A percentile compares a stretch with the other conserved stretches of the same genome.
phyloP scores from a whole-genome alignment of 2,888 invertebrate genomes.

The Sepioteuthis lessoniana region DNA sequence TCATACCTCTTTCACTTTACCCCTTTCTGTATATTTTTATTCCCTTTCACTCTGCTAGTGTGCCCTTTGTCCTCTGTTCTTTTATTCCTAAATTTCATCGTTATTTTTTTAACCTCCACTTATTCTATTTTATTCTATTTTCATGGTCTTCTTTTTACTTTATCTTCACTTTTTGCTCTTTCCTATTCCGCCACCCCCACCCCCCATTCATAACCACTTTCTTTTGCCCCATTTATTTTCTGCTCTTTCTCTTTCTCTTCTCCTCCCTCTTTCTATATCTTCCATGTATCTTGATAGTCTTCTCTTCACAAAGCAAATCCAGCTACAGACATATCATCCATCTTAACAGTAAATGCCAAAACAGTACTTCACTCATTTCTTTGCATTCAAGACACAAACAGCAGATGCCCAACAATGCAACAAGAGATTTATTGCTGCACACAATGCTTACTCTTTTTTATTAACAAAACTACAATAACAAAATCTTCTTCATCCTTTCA shows the following conservation, averaged over 20 bases:
- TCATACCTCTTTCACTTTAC: background rate
- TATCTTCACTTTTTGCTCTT: background rate
- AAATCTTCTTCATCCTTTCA: background rate
- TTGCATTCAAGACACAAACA: background rate
- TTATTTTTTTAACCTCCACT: background rate
- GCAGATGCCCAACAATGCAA: background rate
- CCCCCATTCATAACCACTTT: background rate
- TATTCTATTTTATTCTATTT: background rate
- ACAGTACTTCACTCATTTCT: background rate
- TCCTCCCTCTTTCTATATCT: background rate
- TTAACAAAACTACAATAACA: background rate
- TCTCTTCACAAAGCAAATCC: background rate
- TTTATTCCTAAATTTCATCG: slow-evolving; percentile 48
- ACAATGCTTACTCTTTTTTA: background rate
- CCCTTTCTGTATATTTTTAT: background rate
- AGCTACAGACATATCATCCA: background rate
- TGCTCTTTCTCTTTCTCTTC: background rate
- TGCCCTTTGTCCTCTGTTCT: slow-evolving; percentile 44
- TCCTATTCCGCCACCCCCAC: background rate
- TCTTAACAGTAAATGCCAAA: background rate
- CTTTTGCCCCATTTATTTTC: background rate
- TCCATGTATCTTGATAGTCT: too few relatives aligned
- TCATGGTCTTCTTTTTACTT: too few relatives aligned
- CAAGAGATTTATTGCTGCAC: background rate
- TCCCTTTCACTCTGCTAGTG: background rate